Evolutionary conservation across 2,113 vertebrate species (phyloP).

Genomic region (Podarcis muralis): DNA sequence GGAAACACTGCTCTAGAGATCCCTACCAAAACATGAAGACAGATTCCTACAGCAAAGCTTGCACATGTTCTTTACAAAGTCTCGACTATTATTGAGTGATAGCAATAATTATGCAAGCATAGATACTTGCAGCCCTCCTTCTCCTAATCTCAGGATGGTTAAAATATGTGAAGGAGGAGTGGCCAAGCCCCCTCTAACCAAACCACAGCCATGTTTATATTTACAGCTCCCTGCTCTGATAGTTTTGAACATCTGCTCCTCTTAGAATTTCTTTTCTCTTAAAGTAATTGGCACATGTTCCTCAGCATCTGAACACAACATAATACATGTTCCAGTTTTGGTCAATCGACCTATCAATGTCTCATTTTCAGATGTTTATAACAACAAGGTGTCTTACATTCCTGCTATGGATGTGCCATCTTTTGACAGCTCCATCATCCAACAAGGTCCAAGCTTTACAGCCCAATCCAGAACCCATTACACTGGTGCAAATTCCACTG

Average conservation of each 20-base stretch:
- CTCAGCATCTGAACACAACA: neutral
- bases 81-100: constrained; percentile 52
- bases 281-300: neutral
- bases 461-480: neutral
- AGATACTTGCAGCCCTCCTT: neutral
- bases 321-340: neutral
- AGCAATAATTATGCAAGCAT: constrained; percentile 13
- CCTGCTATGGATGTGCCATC: neutral
- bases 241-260: neutral
- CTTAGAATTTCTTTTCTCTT: neutral
- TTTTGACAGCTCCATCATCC: neutral
- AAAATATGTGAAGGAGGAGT: neutral
- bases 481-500: neutral
- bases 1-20: constrained; percentile 38
- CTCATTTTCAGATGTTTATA: neutral
- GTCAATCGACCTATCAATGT: neutral
- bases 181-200: neutral
- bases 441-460: neutral
- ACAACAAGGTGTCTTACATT: neutral
- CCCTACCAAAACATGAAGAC: constrained; percentile 19
- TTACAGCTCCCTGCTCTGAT: neutral
- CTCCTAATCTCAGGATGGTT: neutral
- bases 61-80: constrained; percentile 40
- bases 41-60: neutral
- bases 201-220: neutral